These are phyloP conservation scores for Trichechus manatus DNA, from an alignment of 2,113 vertebrate species.

Conservation along the genomic window DNA sequence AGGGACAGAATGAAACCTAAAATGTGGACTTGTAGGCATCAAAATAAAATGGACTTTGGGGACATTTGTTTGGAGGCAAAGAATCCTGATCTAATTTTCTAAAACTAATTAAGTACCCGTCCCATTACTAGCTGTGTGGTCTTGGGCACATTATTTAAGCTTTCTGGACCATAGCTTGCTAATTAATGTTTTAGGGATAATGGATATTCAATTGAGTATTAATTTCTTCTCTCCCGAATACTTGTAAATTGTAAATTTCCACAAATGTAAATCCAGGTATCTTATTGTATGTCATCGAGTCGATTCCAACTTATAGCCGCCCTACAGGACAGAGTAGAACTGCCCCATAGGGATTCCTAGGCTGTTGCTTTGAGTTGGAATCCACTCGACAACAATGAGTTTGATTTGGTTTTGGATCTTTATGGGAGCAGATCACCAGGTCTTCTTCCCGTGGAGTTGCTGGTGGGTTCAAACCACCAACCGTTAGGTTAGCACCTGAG, in stretches of 20 bases:
- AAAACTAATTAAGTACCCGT: slow-evolving; percentile 69
- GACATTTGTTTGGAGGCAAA: slow-evolving; percentile 35
- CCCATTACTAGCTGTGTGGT: slow-evolving; percentile 72
- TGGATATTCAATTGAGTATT: slow-evolving; percentile 50
- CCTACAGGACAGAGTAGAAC: neutral
- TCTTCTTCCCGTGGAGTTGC: neutral
- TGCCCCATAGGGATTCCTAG: neutral
- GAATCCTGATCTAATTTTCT: slow-evolving; percentile 64
- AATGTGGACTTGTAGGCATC: neutral
- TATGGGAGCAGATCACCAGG: neutral
- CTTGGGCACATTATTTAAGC: slow-evolving; percentile 58
- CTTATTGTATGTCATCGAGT: neutral
- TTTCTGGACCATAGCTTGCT: slow-evolving; percentile 48
- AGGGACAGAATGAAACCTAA: slow-evolving; percentile 53
- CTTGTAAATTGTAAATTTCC: slow-evolving; percentile 46
- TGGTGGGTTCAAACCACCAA: neutral
- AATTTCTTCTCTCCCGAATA: slow-evolving; percentile 55
- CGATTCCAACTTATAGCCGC: neutral
- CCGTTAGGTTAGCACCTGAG: neutral
- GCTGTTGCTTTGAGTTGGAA: neutral
- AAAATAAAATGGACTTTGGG: slow-evolving; percentile 35
- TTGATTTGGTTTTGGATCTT: neutral
- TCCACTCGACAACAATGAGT: no score
- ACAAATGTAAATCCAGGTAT: slow-evolving; percentile 28
- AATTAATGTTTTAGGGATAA: slow-evolving; percentile 63